phyloP scores from a whole-genome alignment of 2,797 vertebrate species.

The Hippopotamyrus pictus region DNA sequence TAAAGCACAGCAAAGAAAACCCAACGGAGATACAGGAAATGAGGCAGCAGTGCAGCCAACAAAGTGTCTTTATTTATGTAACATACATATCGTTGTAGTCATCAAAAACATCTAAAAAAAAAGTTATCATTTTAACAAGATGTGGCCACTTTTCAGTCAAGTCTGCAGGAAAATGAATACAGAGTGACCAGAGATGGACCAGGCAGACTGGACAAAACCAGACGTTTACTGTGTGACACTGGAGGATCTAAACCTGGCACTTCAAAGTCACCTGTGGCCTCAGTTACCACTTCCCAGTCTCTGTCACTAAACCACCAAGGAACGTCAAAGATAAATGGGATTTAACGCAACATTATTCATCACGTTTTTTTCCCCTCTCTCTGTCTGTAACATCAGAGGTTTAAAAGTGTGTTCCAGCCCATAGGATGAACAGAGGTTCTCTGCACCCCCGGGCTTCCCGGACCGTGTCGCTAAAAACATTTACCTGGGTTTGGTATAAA shows the following conservation, averaged over 20 bases:
- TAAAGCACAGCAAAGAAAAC: background rate
- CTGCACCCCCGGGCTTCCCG: background rate
- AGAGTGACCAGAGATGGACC: conserved; percentile 2
- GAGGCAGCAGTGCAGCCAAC: conserved; percentile 4
- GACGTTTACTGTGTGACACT: background rate
- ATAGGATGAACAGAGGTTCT: background rate
- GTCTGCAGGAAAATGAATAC: conserved; percentile 35
- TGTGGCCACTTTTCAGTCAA: conserved; percentile 35
- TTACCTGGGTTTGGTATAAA: conserved; percentile 11
- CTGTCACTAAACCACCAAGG: conserved; percentile 24
- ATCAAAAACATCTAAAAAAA: conserved; percentile 68
- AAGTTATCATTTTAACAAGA: conserved; percentile 45
- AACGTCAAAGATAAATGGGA: conserved; percentile 8
- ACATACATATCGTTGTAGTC: conserved; percentile 62
- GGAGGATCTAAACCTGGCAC: conserved; percentile 28
- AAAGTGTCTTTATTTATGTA: conserved; percentile 55
- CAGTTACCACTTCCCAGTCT: background rate
- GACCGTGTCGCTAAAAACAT: background rate
- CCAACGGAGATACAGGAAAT: background rate
- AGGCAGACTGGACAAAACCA: background rate
- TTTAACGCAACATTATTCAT: background rate
- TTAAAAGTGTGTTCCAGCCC: background rate
- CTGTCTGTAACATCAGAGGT: background rate
- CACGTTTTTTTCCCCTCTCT: background rate
- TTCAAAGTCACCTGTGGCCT: conserved; percentile 16